Conservation (phyloP, 2,113 vertebrate genomes). For the Tylochromis polylepis region DNA sequence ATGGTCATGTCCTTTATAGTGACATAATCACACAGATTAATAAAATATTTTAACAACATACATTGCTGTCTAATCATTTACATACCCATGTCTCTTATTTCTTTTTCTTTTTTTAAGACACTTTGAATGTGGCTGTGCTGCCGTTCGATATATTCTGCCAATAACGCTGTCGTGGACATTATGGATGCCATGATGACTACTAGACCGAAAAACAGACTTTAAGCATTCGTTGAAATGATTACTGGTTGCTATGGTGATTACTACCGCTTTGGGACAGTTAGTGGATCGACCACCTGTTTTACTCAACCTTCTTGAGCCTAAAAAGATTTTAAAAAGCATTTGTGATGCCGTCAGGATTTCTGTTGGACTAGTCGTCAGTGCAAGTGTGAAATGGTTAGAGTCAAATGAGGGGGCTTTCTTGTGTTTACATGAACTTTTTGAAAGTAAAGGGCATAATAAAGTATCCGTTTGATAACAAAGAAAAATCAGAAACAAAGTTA, state of each 20-base stretch:
- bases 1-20: not conserved
- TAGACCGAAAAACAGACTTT: not conserved
- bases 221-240: not conserved
- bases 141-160: not conserved
- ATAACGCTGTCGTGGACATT: not conserved
- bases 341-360: not conserved
- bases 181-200: rapidly evolving
- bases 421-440: not conserved
- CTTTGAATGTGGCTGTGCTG: not conserved
- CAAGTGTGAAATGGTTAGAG: not conserved
- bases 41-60: not conserved
- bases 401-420: not conserved
- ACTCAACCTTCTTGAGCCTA: not conserved
- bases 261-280: not conserved
- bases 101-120: not conserved
- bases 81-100: not conserved
- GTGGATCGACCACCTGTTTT: not conserved
- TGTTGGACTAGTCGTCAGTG: not conserved
- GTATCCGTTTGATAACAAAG: too few relatives aligned
- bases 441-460: too few relatives aligned
- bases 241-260: not conserved
- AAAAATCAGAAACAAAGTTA: not conserved
- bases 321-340: not conserved
- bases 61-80: slow-evolving; percentile 6
- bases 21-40: not conserved